These are phyloP conservation scores for Anastrepha obliqua DNA, from an alignment of 1,140 invertebrate genomes.

Conservation along the genomic window DNA sequence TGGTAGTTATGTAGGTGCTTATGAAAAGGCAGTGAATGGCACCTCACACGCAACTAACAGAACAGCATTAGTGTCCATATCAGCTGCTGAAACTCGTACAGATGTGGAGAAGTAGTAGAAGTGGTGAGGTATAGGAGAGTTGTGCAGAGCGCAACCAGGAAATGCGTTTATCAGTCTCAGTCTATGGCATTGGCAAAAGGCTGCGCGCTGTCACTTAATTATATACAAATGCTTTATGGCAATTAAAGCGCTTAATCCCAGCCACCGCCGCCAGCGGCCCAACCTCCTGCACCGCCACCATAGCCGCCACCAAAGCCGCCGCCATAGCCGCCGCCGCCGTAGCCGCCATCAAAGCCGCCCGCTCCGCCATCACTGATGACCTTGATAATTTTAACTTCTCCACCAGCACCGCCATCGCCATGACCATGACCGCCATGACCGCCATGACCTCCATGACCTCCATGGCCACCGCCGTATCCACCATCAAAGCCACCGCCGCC, in stretches of 20 bases:
- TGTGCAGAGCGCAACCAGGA: slow-evolving; percentile 13
- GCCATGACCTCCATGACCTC: slow-evolving; percentile 36
- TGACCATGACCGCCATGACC: slow-evolving; percentile 23
- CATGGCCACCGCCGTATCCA: slow-evolving; percentile 57
- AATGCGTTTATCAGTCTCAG: slow-evolving; percentile 24
- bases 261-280: slow-evolving; percentile 56
- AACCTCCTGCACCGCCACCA: slow-evolving; percentile 52
- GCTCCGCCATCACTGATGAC: slow-evolving; percentile 60
- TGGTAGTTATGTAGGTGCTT: neutral
- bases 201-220: neutral
- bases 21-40: slow-evolving; percentile 17
- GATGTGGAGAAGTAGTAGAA: neutral
- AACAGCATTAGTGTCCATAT: neutral
- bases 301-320: neutral
- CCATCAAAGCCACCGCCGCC: slow-evolving; percentile 57
- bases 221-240: neutral
- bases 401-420: neutral
- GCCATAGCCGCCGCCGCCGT: slow-evolving; percentile 57
- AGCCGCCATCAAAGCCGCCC: slow-evolving; percentile 54
- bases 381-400: slow-evolving; percentile 62
- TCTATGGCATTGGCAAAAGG: neutral
- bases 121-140: neutral
- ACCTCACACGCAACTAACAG: slow-evolving; percentile 46
- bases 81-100: neutral
- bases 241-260: slow-evolving; percentile 54